Conservation (phyloP, 2,888 invertebrate species). For the Chaitophorus viminalis region DNA sequence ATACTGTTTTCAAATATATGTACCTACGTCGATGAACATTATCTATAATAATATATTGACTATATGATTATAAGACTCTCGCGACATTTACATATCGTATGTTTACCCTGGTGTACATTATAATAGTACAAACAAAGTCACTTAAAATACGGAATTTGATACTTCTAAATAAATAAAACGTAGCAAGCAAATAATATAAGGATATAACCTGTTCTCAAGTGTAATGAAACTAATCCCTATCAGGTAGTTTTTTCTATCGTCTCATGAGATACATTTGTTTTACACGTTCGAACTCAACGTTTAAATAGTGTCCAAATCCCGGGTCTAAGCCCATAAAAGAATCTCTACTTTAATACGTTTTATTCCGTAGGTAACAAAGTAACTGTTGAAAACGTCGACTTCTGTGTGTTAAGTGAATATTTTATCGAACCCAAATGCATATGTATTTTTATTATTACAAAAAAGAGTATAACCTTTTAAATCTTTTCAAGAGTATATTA, state of each 20-base stretch:
- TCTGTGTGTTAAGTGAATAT: neutral
- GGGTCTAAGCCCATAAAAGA: neutral
- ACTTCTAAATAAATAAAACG: neutral
- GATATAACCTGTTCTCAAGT: neutral
- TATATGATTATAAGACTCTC: no score
- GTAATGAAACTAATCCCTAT: neutral
- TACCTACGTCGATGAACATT: neutral
- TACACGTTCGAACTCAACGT: neutral
- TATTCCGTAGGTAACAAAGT: neutral
- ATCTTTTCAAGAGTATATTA: neutral
- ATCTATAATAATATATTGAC: no score
- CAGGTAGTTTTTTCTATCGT: neutral
- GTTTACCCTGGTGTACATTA: neutral
- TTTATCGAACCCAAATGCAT: neutral
- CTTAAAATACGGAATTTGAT: neutral
- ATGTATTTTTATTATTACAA: neutral
- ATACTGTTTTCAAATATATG: neutral
- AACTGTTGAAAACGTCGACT: neutral
- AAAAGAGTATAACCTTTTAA: neutral
- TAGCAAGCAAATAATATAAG: neutral
- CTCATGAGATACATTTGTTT: neutral
- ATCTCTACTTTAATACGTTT: neutral
- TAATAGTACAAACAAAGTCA: neutral
- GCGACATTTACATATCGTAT: neutral
- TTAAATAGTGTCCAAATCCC: neutral